Percentiles rank a stretch among this genome's conserved stretches.
Conservation (phyloP, 2,113 vertebrate genomes). For the Psilopogon haemacephalus region DNA sequence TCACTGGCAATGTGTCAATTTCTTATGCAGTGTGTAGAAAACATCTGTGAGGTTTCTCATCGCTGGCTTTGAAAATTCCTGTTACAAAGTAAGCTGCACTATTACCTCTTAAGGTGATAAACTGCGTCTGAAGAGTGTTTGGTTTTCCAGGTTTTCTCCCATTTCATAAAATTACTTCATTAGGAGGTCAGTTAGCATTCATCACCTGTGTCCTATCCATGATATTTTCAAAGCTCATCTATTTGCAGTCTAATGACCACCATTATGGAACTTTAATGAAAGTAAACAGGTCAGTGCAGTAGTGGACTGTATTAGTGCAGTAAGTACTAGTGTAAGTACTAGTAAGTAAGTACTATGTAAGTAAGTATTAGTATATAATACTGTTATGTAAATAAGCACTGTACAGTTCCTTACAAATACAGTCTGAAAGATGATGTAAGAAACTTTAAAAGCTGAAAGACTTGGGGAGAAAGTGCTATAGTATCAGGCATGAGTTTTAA, state of each 20-base stretch:
- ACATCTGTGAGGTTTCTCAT: background rate
- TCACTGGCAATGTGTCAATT: background rate
- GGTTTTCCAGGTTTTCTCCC: background rate
- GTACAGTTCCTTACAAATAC: background rate
- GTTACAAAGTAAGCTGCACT: background rate
- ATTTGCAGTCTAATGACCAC: background rate
- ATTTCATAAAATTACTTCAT: background rate
- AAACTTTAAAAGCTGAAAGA: background rate
- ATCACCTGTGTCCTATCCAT: background rate
- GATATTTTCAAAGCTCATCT: background rate
- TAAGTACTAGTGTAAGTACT: too few species aligned
- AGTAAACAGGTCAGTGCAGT: background rate
- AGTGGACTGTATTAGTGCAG: background rate
- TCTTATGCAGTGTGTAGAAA: background rate
- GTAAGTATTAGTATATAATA: background rate
- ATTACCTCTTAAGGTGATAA: background rate
- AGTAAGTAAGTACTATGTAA: too few species aligned
- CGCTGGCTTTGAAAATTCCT: background rate
- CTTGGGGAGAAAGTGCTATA: background rate
- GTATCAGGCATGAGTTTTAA: background rate
- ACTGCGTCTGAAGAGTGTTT: background rate
- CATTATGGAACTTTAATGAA: background rate
- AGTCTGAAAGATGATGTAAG: background rate
- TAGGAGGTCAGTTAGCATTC: background rate
- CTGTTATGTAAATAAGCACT: conserved; percentile 21